A percentile compares a stretch with the other conserved stretches of the same genome.
These are phyloP conservation scores for Drosophila serrata DNA, from an alignment of 1,140 invertebrate genomes.

Conservation along the genomic window DNA sequence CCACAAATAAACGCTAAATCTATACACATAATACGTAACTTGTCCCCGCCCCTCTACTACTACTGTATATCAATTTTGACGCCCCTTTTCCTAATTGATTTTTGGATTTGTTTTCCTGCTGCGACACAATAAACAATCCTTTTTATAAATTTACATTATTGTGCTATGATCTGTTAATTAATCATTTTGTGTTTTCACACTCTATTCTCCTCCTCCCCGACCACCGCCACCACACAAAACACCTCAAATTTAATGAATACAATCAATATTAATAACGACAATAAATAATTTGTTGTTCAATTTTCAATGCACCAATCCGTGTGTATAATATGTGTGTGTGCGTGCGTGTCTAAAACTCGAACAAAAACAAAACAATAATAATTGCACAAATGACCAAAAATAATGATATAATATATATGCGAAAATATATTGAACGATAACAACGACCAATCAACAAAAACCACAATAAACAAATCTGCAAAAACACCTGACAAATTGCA, in stretches of 20 bases:
- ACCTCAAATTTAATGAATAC: constrained; percentile 9
- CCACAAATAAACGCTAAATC: constrained; percentile 13
- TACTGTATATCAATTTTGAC: neutral
- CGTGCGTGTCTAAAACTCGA: constrained; percentile 26
- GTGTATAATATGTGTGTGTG: constrained; percentile 32
- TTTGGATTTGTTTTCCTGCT: constrained; percentile 45
- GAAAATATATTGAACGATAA: constrained; percentile 30
- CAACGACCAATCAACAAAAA: constrained; percentile 46
- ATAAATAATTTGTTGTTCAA: constrained; percentile 31
- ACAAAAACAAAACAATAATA: constrained; percentile 11
- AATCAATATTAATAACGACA: constrained; percentile 3
- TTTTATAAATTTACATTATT: constrained; percentile 47
- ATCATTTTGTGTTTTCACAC: constrained; percentile 52
- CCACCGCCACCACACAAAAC: constrained; percentile 32
- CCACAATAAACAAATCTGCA: constrained; percentile 43
- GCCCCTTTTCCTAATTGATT: constrained; percentile 11
- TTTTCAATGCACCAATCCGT: constrained; percentile 49
- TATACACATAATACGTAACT: constrained; percentile 20
- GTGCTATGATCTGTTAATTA: constrained; percentile 51
- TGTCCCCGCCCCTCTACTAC: neutral
- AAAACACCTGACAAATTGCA: constrained; percentile 44
- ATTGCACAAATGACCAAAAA: constrained; percentile 42
- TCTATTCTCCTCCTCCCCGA: constrained; percentile 32
- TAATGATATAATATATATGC: constrained; percentile 26
- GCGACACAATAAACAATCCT: constrained; percentile 54